These are phyloP conservation scores for Manis javanica DNA, from an alignment of 2,797 vertebrate species.

Conservation along the genomic window DNA sequence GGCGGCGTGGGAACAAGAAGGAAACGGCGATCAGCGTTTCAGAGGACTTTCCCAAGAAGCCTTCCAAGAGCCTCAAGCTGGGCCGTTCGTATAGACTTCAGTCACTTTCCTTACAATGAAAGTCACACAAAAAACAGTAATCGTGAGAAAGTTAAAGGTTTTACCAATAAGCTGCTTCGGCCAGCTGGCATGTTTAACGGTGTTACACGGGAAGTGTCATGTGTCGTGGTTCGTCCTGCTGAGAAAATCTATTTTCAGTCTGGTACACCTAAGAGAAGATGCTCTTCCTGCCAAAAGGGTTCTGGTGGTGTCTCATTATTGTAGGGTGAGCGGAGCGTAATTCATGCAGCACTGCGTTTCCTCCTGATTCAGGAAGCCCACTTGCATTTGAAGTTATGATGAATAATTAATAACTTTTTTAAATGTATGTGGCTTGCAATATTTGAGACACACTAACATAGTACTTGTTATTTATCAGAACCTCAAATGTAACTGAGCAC, in stretches of 20 bases:
- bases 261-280: background rate
- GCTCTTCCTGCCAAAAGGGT: background rate
- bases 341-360: background rate
- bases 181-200: background rate
- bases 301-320: background rate
- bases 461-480: background rate
- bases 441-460: background rate
- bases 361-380: background rate
- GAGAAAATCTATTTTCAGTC: background rate
- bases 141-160: background rate
- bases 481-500: background rate
- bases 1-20: background rate
- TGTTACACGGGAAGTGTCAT: background rate
- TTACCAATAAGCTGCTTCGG: background rate
- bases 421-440: background rate
- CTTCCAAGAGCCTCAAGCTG: background rate
- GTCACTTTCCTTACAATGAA: background rate
- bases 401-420: background rate
- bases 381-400: background rate
- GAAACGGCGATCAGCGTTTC: background rate
- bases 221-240: background rate
- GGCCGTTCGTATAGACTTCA: background rate
- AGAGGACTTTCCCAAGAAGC: background rate
- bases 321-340: background rate
- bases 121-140: background rate